Evolutionary conservation across 2,888 invertebrate species (phyloP).

Genomic region (Geophilus truncorum): DNA sequence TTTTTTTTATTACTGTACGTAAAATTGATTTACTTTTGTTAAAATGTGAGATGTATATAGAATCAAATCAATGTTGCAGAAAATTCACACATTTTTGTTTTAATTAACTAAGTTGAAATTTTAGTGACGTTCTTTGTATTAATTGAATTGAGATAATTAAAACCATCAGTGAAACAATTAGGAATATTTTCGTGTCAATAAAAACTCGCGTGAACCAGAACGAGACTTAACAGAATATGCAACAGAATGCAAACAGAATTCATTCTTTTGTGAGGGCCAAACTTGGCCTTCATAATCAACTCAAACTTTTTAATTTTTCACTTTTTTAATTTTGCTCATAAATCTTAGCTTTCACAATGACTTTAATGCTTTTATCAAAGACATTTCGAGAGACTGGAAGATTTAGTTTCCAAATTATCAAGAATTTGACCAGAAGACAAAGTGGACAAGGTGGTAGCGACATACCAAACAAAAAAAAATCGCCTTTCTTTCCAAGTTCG

Average conservation of each 20-base stretch:
- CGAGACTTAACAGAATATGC: background rate
- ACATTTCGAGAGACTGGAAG: background rate
- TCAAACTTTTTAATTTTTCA: too few species aligned
- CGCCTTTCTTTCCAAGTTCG: too few species aligned
- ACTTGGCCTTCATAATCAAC: background rate
- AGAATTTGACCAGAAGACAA: background rate
- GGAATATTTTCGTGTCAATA: too few species aligned
- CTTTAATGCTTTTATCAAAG: background rate
- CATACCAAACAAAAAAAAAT: background rate
- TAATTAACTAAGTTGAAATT: background rate
- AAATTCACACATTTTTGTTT: background rate
- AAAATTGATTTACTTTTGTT: background rate
- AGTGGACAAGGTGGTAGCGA: background rate
- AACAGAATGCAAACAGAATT: background rate
- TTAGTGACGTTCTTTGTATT: background rate
- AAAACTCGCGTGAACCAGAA: background rate
- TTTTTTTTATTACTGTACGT: background rate
- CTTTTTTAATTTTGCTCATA: background rate
- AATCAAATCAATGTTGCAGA: background rate
- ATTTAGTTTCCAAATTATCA: background rate
- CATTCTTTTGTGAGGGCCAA: background rate
- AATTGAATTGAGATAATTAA: background rate
- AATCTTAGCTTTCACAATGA: background rate
- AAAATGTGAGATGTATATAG: conserved; percentile 1
- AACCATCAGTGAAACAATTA: background rate